These are phyloP conservation scores for Machimus rusticus DNA, from an alignment of 2,888 invertebrate genomes.

Conservation along the genomic window DNA sequence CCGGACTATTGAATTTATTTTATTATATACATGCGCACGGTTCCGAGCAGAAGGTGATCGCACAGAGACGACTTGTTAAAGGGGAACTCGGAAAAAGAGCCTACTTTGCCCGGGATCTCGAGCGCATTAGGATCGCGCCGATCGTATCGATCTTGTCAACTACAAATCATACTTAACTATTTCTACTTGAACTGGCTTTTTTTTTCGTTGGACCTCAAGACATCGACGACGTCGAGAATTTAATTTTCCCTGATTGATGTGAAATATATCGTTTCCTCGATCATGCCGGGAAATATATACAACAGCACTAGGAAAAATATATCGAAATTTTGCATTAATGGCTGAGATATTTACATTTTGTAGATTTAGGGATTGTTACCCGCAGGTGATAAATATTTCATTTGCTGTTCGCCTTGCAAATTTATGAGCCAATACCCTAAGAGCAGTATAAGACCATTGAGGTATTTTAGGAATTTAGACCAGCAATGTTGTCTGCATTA, in stretches of 20 bases:
- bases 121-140: neutral
- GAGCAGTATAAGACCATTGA: neutral
- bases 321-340: neutral
- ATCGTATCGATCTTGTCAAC: conserved; percentile 15
- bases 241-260: neutral
- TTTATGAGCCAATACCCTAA: neutral
- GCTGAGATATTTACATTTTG: neutral
- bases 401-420: neutral
- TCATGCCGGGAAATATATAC: neutral
- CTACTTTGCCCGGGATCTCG: neutral
- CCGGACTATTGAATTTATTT: neutral
- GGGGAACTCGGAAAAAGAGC: neutral
- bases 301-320: neutral
- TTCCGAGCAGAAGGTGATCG: neutral
- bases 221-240: neutral
- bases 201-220: neutral
- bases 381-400: neutral
- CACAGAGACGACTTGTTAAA: conserved; percentile 18
- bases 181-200: neutral
- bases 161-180: neutral
- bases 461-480: neutral
- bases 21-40: neutral
- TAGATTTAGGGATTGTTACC: neutral
- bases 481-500: neutral
- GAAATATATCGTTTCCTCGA: neutral